phyloP scores from a whole-genome alignment of 2,888 invertebrate species.

The Metacarcinus magister region DNA sequence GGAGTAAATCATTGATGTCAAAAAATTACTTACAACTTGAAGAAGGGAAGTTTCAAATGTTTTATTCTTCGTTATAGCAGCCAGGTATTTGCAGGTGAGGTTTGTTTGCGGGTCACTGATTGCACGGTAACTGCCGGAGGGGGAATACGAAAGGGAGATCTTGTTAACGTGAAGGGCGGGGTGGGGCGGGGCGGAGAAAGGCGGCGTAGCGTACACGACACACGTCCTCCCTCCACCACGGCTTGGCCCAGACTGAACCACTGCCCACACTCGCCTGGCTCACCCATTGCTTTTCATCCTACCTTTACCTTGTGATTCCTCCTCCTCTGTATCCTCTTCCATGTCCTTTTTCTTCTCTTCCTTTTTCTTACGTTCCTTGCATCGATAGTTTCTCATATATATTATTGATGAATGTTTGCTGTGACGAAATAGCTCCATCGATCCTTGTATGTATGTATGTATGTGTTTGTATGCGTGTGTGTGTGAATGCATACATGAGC shows the following conservation, averaged over 20 bases:
- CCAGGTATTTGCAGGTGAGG: not conserved
- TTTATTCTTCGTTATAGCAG: not conserved
- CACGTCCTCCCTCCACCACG: not conserved
- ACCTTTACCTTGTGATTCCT: not conserved
- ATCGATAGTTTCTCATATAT: too few species aligned
- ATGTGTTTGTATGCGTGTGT: too few species aligned
- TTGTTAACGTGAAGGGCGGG: conserved; percentile 4
- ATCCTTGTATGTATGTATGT: too few species aligned
- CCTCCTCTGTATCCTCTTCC: not conserved
- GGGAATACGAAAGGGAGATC: not conserved
- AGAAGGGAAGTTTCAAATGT: too few species aligned
- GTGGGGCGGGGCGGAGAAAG: not conserved
- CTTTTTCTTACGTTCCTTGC: not conserved
- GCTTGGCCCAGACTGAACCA: not conserved
- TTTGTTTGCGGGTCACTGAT: not conserved
- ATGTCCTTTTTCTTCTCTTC: not conserved
- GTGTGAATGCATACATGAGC: too few species aligned
- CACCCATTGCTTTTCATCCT: not conserved
- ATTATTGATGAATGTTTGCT: too few species aligned
- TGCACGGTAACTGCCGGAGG: conserved; percentile 14
- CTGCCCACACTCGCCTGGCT: conserved; percentile 26
- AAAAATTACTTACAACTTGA: not conserved
- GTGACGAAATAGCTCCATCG: too few species aligned
- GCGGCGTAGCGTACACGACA: not conserved
- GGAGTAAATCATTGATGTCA: not conserved